Base-by-base conservation (phyloP, 1,140 invertebrate genomes). In the Asobara japonica region DNA sequence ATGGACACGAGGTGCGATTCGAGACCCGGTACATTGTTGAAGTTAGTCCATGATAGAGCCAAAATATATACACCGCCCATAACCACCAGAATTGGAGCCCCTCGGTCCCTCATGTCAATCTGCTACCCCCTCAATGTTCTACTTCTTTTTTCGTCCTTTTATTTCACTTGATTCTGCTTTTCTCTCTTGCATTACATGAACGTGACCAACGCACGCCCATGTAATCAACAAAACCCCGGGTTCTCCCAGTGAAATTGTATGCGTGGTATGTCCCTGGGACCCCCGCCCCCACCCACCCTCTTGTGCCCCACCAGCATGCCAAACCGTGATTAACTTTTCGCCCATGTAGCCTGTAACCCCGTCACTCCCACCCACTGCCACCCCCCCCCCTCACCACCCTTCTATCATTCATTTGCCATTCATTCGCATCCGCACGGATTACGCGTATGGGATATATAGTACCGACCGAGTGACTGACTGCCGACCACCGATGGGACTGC, bases 301-400 rank as follows among this genome's bases (percentile, higher is more conserved):
- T 75, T 66, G 71, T 75, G 77, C 81, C 78, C 82, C 79, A 79
- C 81, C 82, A 76, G 83, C 84, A 87, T 82, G 82, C 84, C 83
- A 85, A 87, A 85, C 84, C 84, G 84, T 88, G 86, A 88, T 88
- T 88, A 88, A 88, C 86, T 88, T 88, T 88, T 87, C 83, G 82
- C 81, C 82, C 81, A 83, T 79, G 80, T 22, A 56, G 51, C n/a
- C 45, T 51, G 56, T 62, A 62, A 62, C 78, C 82, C 65, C 67
- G 29, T 72, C 65, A 71, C 25, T 74, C 29, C 62, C 36, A 60
- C 29, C 69, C 41, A 31, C 60, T 31, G n/a, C 18, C 25, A 22
- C 16, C 22, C n/a, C 31, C n/a, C 56, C 65, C 45, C 45, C 84
- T 38, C n/a, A 16, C 45, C 62, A 41, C 61, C 69, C 69, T 51